Evolutionary conservation across 2,888 invertebrate species (phyloP).

Genomic region (Pseudeuparius sepicola): DNA sequence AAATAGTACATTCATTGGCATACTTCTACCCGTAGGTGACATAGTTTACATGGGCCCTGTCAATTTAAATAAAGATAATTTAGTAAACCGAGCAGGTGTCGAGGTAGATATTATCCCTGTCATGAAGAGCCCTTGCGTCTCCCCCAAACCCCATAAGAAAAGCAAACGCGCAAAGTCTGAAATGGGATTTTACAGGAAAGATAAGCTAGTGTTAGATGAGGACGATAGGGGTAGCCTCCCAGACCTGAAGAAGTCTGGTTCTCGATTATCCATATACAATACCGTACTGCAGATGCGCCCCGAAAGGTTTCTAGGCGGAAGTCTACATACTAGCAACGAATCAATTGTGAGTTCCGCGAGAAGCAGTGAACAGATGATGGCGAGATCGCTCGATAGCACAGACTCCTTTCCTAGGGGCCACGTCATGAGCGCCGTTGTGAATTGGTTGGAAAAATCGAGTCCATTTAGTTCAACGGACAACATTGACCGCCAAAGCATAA

Average conservation of each 20-base stretch:
- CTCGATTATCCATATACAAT: conserved; percentile 30
- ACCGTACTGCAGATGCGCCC: conserved; percentile 34
- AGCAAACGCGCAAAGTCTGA: conserved; percentile 34
- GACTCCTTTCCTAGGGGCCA: conserved; percentile 33
- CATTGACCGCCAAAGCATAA: conserved; percentile 24
- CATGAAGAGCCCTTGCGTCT: conserved; percentile 37
- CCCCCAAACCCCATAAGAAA: conserved; percentile 32
- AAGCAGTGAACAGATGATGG: conserved; percentile 25
- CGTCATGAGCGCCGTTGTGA: conserved; percentile 35
- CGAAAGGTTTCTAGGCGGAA: conserved; percentile 29
- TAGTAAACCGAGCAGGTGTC: conserved; percentile 50
- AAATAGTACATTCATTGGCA: no score
- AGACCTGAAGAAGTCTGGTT: conserved; percentile 29
- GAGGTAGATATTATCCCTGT: conserved; percentile 41
- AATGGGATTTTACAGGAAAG: conserved; percentile 31
- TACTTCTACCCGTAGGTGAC: conserved; percentile 35
- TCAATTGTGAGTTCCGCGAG: conserved; percentile 28
- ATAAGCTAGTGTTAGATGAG: conserved; percentile 18
- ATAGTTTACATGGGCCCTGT: conserved; percentile 41
- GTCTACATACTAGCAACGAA: conserved; percentile 28
- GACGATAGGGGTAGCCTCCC: conserved; percentile 36
- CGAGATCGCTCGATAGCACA: conserved; percentile 31
- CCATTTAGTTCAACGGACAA: conserved; percentile 32
- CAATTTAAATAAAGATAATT: conserved; percentile 39
- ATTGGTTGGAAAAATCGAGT: conserved; percentile 35